Conservation (phyloP, 2,888 invertebrate genomes). For the Epinotia demarniana region DNA sequence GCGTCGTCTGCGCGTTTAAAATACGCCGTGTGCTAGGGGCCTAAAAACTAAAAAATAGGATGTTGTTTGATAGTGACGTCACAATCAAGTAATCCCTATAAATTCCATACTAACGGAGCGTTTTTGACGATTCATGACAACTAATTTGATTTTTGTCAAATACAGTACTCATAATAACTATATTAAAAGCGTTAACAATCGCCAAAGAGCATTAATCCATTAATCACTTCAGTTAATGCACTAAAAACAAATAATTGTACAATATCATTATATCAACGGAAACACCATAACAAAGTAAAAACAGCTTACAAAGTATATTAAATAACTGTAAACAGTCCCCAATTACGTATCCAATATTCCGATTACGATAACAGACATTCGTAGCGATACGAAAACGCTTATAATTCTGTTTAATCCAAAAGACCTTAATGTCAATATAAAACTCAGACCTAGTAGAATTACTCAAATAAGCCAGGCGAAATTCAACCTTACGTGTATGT, state of each 20-base stretch:
- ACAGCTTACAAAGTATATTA: not conserved
- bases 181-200: not conserved
- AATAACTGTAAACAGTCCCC: slow-evolving; percentile 7
- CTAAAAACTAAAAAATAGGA: too few species aligned
- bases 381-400: not conserved
- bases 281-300: slow-evolving; percentile 4
- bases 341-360: slow-evolving; percentile 1
- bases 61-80: too few species aligned
- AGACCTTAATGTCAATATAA: not conserved
- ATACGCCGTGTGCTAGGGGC: too few species aligned
- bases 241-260: slow-evolving; percentile 1
- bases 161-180: too few species aligned
- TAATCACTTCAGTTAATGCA: slow-evolving; percentile 7
- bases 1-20: too few species aligned
- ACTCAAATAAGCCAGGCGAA: not conserved
- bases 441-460: not conserved
- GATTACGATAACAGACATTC: slow-evolving; percentile 6
- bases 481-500: not conserved
- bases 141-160: too few species aligned
- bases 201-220: slow-evolving; percentile 7
- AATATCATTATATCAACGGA: not conserved
- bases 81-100: too few species aligned
- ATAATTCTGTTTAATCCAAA: not conserved
- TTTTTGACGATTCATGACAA: too few species aligned
- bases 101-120: too few species aligned